These are phyloP conservation scores for Malurus elegans DNA, from an alignment of 2,113 vertebrate genomes.

Conservation along the genomic window DNA sequence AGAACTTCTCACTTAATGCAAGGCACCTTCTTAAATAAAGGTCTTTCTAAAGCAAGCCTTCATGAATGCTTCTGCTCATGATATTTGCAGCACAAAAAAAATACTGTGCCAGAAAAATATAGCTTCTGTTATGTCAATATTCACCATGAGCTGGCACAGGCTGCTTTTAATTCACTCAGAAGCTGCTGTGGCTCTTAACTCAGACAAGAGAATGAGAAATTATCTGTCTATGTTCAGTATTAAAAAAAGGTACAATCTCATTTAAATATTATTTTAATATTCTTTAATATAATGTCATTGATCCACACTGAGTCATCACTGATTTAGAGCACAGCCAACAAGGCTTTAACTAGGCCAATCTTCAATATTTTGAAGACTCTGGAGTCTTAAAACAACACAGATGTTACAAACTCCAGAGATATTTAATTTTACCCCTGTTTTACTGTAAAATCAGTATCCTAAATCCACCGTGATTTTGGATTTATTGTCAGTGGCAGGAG, in stretches of 20 bases:
- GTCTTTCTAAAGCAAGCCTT: not conserved
- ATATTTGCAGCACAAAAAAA: not conserved
- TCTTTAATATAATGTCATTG: not conserved
- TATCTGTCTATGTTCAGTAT: not conserved
- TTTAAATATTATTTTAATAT: not conserved
- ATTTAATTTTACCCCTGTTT: not conserved
- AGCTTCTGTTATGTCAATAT: not conserved
- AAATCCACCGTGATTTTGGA: not conserved
- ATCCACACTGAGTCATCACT: not conserved
- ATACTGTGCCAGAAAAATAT: not conserved
- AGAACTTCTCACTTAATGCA: not conserved
- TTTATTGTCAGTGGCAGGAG: not conserved
- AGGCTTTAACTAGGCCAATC: not conserved
- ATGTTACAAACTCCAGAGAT: not conserved
- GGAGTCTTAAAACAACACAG: not conserved
- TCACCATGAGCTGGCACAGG: not conserved
- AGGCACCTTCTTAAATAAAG: not conserved
- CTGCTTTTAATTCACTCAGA: not conserved
- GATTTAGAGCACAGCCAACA: not conserved
- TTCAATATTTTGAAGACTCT: not conserved
- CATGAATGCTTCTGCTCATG: not conserved
- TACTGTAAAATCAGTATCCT: not conserved
- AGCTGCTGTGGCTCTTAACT: not conserved
- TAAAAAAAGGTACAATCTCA: not conserved
- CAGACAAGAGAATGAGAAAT: not conserved